phyloP scores from a whole-genome alignment of 2,888 invertebrate species.

The Sipha maydis region DNA sequence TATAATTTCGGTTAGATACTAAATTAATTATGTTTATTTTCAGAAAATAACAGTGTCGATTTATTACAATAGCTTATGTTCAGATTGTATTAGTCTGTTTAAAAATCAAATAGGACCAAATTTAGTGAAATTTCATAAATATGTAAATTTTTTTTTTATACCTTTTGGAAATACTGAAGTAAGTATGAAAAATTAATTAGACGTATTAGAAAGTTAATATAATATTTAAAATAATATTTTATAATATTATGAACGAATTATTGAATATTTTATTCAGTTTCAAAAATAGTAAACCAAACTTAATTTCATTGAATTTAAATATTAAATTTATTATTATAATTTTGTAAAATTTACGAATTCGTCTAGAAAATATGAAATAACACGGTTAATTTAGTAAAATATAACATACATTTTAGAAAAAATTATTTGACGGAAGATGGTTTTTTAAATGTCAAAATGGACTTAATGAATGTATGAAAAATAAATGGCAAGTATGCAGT shows the following conservation, averaged over 20 bases:
- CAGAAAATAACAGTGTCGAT: conserved; percentile 52
- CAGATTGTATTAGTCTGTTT: conserved; percentile 25
- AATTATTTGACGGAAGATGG: conserved; percentile 32
- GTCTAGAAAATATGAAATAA: background rate
- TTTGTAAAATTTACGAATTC: background rate
- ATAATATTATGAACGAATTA: background rate
- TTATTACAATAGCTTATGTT: conserved; percentile 47
- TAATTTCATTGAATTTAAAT: background rate
- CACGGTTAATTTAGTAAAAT: background rate
- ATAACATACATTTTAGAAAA: conserved; percentile 24
- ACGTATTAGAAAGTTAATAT: background rate
- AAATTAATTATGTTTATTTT: background rate
- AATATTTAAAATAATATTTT: no score
- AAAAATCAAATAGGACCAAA: conserved; percentile 54
- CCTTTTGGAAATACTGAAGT: conserved; percentile 60
- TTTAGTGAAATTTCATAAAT: conserved; percentile 49
- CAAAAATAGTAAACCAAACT: background rate
- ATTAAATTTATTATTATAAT: background rate
- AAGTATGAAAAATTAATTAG: background rate
- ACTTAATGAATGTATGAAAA: conserved; percentile 47
- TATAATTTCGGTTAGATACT: background rate
- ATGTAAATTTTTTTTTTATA: conserved; percentile 55
- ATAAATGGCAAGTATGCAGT: conserved; percentile 62
- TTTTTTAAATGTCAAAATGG: conserved; percentile 59
- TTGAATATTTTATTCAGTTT: background rate